Conservation (phyloP, 2,797 vertebrate genomes). For the Rhabdomys pumilio region DNA sequence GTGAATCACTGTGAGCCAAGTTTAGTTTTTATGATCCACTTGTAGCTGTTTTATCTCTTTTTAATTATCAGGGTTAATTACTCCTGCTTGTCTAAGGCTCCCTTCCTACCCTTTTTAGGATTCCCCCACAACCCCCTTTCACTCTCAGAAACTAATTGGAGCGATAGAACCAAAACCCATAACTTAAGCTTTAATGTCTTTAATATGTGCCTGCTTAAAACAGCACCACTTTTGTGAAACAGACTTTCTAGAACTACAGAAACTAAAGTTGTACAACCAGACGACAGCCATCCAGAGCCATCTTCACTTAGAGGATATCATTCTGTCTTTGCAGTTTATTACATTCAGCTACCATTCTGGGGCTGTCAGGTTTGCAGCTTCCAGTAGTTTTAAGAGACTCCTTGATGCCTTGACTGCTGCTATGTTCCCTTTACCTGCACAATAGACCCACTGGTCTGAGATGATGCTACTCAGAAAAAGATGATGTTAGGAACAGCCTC, state of each 20-base stretch:
- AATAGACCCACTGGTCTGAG: not conserved
- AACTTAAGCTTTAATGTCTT: not conserved
- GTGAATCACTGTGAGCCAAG: not conserved
- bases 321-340: not conserved
- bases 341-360: not conserved
- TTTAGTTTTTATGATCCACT: not conserved
- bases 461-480: not conserved
- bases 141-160: not conserved
- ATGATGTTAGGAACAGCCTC: not conserved
- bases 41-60: not conserved
- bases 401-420: not conserved
- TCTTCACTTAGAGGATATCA: not conserved
- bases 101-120: not conserved
- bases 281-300: not conserved
- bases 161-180: not conserved
- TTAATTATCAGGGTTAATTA: not conserved
- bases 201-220: not conserved
- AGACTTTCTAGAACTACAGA: not conserved
- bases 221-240: not conserved
- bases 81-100: not conserved
- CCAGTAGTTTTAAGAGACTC: not conserved
- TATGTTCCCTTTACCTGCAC: not conserved
- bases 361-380: not conserved
- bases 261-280: not conserved
- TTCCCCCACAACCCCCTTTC: not conserved